phyloP scores from a whole-genome alignment of 1,140 invertebrate species.

The Archivesica marissinica region DNA sequence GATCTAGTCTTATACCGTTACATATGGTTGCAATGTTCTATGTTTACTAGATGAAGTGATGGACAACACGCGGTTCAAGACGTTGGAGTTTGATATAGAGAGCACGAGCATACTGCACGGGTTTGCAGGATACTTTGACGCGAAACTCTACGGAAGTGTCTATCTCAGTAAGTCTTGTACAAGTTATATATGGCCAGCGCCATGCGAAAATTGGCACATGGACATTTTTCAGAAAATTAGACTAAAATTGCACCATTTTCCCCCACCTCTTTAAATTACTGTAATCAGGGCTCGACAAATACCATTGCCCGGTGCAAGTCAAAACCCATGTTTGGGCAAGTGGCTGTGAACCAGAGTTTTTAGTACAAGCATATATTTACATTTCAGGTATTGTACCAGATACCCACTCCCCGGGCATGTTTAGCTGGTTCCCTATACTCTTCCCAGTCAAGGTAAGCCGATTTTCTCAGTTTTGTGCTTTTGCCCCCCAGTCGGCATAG shows the following conservation, averaged over 20 bases:
- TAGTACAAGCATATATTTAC: no score
- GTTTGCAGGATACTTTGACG: slow-evolving; percentile 98
- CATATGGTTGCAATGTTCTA: no score
- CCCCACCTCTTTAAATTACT: no score
- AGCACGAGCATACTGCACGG: slow-evolving; percentile 94
- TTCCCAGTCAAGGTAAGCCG: slow-evolving; percentile 90
- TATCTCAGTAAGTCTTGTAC: slow-evolving; percentile 88
- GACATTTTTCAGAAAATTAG: no score
- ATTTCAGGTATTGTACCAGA: slow-evolving; percentile 90
- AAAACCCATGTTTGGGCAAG: no score
- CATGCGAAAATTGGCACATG: not conserved
- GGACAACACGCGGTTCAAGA: slow-evolving; percentile 90
- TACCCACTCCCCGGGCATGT: slow-evolving; percentile 95
- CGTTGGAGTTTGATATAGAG: slow-evolving; percentile 88
- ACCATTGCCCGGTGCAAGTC: no score
- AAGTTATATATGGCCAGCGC: not conserved
- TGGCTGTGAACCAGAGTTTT: no score
- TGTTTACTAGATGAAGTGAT: slow-evolving; percentile 82
- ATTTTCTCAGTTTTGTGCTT: not conserved
- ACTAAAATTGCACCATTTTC: no score
- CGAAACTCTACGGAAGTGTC: slow-evolving; percentile 92
- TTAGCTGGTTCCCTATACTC: slow-evolving; percentile 98
- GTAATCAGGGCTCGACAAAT: no score
- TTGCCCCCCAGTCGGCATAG: no score
- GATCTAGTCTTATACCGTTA: no score